Evolutionary conservation across 2,113 vertebrate genomes (phyloP).

Genomic region (Daboia siamensis): DNA sequence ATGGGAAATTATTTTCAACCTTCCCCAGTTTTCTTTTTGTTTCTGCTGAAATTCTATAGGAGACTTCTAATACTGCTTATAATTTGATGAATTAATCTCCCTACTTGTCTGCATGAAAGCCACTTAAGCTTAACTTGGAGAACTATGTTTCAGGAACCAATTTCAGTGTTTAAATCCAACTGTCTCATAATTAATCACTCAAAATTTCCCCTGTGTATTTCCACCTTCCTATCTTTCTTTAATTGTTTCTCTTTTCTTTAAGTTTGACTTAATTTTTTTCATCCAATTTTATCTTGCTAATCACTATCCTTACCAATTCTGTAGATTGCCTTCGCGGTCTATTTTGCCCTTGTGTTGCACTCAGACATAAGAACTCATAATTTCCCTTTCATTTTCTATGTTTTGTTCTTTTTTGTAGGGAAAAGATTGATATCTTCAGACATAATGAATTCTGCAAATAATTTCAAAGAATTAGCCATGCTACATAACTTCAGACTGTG

Average conservation of each 20-base stretch:
- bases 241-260: background rate
- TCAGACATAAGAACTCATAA: background rate
- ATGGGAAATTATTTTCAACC: background rate
- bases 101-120: background rate
- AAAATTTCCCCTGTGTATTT: background rate
- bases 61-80: background rate
- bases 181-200: background rate
- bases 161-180: background rate
- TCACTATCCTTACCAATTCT: background rate
- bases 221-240: background rate
- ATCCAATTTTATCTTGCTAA: background rate
- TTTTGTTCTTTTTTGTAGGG: background rate
- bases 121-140: background rate
- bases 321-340: background rate
- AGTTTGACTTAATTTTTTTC: slow-evolving; percentile 13
- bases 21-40: background rate
- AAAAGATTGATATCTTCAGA: slow-evolving; percentile 26
- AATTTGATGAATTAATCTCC: background rate
- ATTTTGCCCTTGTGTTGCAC: background rate
- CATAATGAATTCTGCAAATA: slow-evolving; percentile 33
- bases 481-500: slow-evolving; percentile 2
- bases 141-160: background rate
- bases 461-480: slow-evolving; percentile 18
- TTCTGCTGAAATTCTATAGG: background rate
- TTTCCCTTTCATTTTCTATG: background rate